Evolutionary conservation across 2,113 vertebrate genomes (phyloP), one percentile per base, ranked within the genome.

Genomic region (Lophotis ruficrista): DNA sequence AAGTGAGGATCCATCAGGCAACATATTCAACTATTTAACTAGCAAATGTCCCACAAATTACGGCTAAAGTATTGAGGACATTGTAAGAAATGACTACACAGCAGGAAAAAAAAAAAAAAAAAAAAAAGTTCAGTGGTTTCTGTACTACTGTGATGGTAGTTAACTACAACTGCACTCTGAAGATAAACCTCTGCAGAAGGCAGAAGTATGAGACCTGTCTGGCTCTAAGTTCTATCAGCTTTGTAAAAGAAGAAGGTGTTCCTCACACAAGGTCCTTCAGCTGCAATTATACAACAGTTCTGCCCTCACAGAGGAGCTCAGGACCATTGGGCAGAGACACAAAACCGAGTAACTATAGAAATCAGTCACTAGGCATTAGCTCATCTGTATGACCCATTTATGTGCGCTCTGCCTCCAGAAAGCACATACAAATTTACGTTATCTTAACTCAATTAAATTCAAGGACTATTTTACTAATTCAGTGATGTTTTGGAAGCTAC

Each of bases 341-440:
- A 22, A 37, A n/a, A 78, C 47, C 48, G 41, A 41, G 41, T 41
- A 41, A 41, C 41, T 43, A 15, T 24, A 53, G 51, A 73, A 76
- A 45, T 11, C 53, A 95, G 90, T 91, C 88, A 76, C 65, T 35
- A n/a, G 72, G 77, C 53, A 92, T 90, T 37, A 90, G 57, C 64
- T 82, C 88, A 85, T 24, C 48, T 69, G 7, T 9, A 53, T 69
- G 86, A 69, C 8, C 47, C 68, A 61, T 23, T 64, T 69, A 12
- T 62, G n/a, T 61, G 43, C 4, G 80, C 76, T 86, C 54, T 88
- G 75, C 85, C 83, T 86, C 75, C 71, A 89, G 92, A 93, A 72
- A 91, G 78, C 18, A 80, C 45, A 80, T 10, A 53, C 81, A 60
- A 94, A 58, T 48, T 93, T n/a, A 69, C 60, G 23, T 56, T 75